Conservation (phyloP, 1,140 invertebrate species). For the Procambarus virginalis region DNA sequence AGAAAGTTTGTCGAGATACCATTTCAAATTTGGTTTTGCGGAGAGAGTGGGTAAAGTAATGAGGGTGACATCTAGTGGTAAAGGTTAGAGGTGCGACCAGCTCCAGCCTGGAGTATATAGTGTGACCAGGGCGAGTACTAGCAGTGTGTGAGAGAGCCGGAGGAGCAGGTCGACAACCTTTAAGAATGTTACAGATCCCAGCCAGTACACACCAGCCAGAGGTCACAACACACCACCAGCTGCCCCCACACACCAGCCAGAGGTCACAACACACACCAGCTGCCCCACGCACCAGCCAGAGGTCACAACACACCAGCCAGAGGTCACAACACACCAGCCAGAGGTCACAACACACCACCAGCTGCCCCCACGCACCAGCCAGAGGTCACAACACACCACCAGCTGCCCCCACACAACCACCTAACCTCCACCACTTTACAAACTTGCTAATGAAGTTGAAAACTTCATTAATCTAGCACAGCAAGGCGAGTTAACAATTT, state of each 20-base stretch:
- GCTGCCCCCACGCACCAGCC: not conserved
- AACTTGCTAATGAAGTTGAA: constrained; percentile 52
- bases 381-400: not conserved
- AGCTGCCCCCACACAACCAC: not conserved
- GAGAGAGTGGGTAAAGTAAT: not conserved
- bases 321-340: not conserved
- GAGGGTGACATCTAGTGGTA: not conserved
- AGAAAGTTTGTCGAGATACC: constrained; percentile 12
- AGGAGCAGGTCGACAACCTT: no score
- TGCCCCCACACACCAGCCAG: no score
- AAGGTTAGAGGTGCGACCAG: not conserved
- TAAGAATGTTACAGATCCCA: no score
- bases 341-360: not conserved
- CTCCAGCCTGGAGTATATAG: no score
- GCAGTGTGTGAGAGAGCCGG: no score
- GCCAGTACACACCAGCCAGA: not conserved
- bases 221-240: no score
- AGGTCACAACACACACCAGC: no score
- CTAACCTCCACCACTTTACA: constrained; percentile 38
- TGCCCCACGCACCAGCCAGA: no score
- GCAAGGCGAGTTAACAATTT: constrained; percentile 45
- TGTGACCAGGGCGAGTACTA: no score
- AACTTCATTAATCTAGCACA: constrained; percentile 48
- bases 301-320: no score
- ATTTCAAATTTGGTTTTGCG: not conserved